phyloP scores from a whole-genome alignment of 2,113 vertebrate species.

The Uropsilus gracilis region DNA sequence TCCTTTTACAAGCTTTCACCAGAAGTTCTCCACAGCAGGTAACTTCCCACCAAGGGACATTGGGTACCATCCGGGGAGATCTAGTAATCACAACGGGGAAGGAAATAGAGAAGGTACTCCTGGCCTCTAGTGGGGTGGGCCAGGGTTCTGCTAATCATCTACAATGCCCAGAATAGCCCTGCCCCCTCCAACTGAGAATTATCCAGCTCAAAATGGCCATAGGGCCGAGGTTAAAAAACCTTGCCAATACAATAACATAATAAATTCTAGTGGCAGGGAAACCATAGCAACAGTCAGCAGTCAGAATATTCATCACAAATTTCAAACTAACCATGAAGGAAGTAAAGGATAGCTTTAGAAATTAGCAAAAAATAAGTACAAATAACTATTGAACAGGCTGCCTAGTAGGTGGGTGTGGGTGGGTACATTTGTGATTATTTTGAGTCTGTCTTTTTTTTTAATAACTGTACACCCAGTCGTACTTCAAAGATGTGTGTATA shows the following conservation, averaged over 20 bases:
- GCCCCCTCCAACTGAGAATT: not conserved
- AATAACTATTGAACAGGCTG: conserved; percentile 49
- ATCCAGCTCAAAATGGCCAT: not conserved
- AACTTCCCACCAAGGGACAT: not conserved
- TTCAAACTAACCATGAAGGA: conserved; percentile 31
- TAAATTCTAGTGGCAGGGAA: conserved; percentile 41
- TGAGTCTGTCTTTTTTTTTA: conserved; percentile 1
- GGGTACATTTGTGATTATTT: conserved; percentile 7
- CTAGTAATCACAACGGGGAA: not conserved
- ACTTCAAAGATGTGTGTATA: not conserved
- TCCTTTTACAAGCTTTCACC: not conserved
- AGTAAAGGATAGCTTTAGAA: conserved; percentile 45
- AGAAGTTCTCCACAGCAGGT: not conserved
- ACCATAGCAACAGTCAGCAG: conserved; percentile 51
- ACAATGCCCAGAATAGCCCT: not conserved
- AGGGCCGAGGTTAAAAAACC: not conserved
- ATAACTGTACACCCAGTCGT: conserved; percentile 38
- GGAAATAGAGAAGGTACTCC: not conserved
- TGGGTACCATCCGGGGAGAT: not conserved
- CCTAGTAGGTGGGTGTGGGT: conserved; percentile 26
- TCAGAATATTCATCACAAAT: conserved; percentile 9
- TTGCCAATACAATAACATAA: not conserved
- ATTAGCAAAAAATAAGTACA: conserved; percentile 39
- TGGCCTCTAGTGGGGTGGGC: not conserved
- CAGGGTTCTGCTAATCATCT: not conserved